Conservation (phyloP, 1,140 invertebrate genomes). For the Trichoplusia ni region DNA sequence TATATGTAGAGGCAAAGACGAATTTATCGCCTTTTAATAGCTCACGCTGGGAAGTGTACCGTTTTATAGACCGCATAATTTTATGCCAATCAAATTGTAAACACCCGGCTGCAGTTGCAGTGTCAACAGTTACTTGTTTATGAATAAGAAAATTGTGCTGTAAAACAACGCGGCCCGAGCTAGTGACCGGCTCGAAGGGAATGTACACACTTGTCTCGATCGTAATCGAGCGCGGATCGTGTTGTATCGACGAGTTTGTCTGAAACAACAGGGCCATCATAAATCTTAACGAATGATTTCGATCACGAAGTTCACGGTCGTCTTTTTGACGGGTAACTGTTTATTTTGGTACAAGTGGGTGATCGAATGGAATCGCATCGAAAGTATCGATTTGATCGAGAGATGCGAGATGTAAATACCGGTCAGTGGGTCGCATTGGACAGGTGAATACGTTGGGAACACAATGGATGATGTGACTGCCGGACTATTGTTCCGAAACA, state of each 20-base stretch:
- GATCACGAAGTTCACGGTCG: slow-evolving; percentile 40
- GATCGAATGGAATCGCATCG: slow-evolving; percentile 42
- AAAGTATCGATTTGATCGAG: slow-evolving; percentile 40
- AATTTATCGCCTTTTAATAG: slow-evolving; percentile 63
- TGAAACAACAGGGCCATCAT: slow-evolving; percentile 3
- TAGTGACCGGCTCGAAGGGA: slow-evolving; percentile 5
- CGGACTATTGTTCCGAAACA: slow-evolving; percentile 22
- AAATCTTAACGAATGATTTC: slow-evolving; percentile 26
- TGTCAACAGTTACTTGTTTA: slow-evolving; percentile 29
- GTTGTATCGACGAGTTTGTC: slow-evolving; percentile 12
- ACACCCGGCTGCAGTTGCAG: slow-evolving; percentile 23
- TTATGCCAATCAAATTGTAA: slow-evolving; percentile 52
- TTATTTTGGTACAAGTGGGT: slow-evolving; percentile 37
- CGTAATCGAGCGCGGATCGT: slow-evolving; percentile 10
- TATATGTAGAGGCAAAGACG: slow-evolving; percentile 12
- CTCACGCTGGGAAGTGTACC: slow-evolving; percentile 54
- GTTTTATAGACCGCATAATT: slow-evolving; percentile 41
- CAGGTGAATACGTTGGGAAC: slow-evolving; percentile 48
- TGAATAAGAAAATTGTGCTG: slow-evolving; percentile 14
- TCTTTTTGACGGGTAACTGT: slow-evolving; percentile 40
- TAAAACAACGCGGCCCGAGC: neutral
- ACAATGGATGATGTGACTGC: slow-evolving; percentile 40
- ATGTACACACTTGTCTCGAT: slow-evolving; percentile 11
- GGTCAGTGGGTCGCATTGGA: slow-evolving; percentile 54
- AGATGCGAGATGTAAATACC: slow-evolving; percentile 44